These are phyloP conservation scores for Siphlonurus alternatus DNA, from an alignment of 2,888 invertebrate species.

Conservation along the genomic window DNA sequence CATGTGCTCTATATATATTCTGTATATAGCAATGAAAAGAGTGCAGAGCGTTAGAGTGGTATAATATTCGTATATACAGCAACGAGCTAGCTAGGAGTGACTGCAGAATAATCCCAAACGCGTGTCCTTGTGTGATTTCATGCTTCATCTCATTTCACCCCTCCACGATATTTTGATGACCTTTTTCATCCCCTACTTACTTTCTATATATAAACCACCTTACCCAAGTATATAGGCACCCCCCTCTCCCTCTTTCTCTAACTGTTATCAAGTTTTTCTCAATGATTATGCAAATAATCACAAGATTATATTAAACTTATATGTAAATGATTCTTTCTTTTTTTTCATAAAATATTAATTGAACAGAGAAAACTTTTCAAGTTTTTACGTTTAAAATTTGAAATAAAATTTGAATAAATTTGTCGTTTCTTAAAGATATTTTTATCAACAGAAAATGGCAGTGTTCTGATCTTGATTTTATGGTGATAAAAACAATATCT, in stretches of 20 bases:
- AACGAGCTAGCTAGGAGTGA: background rate
- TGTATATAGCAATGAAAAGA: too few species aligned
- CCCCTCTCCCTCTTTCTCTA: background rate
- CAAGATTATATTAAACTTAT: background rate
- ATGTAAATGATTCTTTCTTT: background rate
- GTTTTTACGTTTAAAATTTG: too few species aligned
- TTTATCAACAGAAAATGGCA: too few species aligned
- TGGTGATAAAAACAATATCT: too few species aligned
- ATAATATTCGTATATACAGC: background rate
- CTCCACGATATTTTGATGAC: background rate
- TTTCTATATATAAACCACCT: background rate
- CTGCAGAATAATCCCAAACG: background rate
- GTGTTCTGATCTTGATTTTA: too few species aligned
- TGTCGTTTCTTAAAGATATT: too few species aligned
- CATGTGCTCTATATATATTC: too few species aligned
- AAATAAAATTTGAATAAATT: too few species aligned
- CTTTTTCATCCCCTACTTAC: background rate
- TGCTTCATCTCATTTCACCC: background rate
- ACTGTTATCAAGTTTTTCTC: too few species aligned
- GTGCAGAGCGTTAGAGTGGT: too few species aligned
- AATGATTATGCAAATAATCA: background rate
- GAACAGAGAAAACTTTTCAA: too few species aligned
- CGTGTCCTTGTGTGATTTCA: background rate
- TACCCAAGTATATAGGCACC: background rate
- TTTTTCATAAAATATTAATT: too few species aligned